Base-by-base conservation (phyloP, 2,113 vertebrate species). In the Podiceps cristatus region DNA sequence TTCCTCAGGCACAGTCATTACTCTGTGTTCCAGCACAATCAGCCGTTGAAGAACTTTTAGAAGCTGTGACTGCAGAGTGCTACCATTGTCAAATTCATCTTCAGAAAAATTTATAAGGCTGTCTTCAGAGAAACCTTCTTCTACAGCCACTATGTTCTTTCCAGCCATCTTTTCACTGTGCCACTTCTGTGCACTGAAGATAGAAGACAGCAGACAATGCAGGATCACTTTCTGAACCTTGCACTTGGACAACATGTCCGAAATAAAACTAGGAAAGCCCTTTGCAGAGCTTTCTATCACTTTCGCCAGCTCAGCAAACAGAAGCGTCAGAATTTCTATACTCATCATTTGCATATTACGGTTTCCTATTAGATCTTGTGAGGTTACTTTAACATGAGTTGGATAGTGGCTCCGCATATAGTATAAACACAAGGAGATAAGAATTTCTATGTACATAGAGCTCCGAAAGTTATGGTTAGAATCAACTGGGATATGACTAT, bases 401-500 rank as follows among this genome's bases (percentile, higher is more conserved):
- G 99, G 99, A 90, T 99, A 99, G 96, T 99, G 99, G 97, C 99
- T 99, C 74, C 99, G 98, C 96, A 99, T 97, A 69, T 99, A 99
- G 97, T 99, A 99, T 3, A 99, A 98, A 82, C 99, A 99, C 83
- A 99, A 98, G 9, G 99, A 99, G 95, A 99, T 99, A 64, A 99
- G 99, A 94, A 99, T 99, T 98, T 99, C 99, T 90, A 99, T 99
- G 96, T 99, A 99, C 99, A 99, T 99, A 80, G 99, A 99, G 90
- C 99, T 99, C 71, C 99, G 99, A 75, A 99, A 99, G 44, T 99
- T 99, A 93, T 99, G 99, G 59, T 99, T 99, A 2, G 99, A 99
- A 97, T 99, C 99, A 75, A 99, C 98, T 17, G 99, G 99, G 90
- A 99, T 99, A 82, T 99, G 99, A 95, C 99, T 99, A 82, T 99